Conservation (phyloP, 2,888 invertebrate genomes). For the Cylindroiulus punctatus region DNA sequence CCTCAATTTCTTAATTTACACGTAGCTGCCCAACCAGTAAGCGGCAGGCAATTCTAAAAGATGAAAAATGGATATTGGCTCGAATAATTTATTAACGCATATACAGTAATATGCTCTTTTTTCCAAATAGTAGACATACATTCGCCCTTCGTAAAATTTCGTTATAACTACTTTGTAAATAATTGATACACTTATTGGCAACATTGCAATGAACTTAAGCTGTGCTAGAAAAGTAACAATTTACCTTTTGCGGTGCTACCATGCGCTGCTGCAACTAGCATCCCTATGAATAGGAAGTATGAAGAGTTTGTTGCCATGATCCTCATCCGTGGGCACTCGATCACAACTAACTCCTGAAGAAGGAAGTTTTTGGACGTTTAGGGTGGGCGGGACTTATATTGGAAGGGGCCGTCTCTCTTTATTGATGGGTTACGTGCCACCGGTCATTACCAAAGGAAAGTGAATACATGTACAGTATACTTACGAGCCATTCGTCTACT, state of each 20-base stretch:
- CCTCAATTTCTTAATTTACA: no score
- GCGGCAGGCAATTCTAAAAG: no score
- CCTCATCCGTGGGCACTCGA: neutral
- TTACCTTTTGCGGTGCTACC: neutral
- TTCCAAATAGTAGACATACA: no score
- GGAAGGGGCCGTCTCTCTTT: neutral
- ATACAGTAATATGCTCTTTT: no score
- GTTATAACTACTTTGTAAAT: no score
- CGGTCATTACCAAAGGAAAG: neutral
- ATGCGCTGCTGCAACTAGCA: neutral
- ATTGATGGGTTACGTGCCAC: neutral
- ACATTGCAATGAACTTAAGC: no score
- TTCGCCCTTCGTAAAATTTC: no score
- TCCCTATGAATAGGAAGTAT: neutral
- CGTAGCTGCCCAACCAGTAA: no score
- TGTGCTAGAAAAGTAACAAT: no score
- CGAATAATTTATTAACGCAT: no score
- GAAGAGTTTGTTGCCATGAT: neutral
- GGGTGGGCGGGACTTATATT: neutral
- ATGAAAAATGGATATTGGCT: no score
- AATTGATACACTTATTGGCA: no score
- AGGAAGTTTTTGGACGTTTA: neutral
- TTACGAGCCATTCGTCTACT: neutral
- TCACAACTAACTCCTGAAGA: neutral
- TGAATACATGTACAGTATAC: neutral